Evolutionary conservation across 2,888 invertebrate genomes (phyloP), one percentile per base, ranked within the genome.

Genomic region (Dicycla oo): DNA sequence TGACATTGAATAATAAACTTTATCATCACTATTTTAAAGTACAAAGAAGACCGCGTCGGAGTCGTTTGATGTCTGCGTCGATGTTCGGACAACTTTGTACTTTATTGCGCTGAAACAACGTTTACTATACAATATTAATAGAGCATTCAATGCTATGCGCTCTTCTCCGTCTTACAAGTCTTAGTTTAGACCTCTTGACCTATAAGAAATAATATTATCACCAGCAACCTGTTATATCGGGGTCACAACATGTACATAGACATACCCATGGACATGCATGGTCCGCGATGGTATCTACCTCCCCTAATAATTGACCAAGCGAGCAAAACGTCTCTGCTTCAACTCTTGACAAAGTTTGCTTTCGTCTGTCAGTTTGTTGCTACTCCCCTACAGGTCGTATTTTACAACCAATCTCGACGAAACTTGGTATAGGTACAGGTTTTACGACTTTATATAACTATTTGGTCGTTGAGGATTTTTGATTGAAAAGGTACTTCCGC

Each of bases 51-150:
- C 2, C 10, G 38, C 49, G 3, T 23, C 23, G 5, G 11, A 66
- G 20, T 38, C 38, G 38, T 75, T 75, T 65, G 49, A 58, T 65
- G 38, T 40, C 30, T 51, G 26, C 57, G 45, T 45, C 6, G 34
- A 43, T 13, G 7, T 30, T 30, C 13, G 34, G 30, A 13, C 7
- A n/a, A 75, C 15, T 38, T 38, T 75, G 67, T 51, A 58, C 45
- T 66, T 11, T 11, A 11, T 40, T 40, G 40, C 40, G 13, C 40
- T 13, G 40, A 40, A 40, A 13, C 13, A 40, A 40, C 11, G 23
- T 51, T 23, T 23, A 51, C 13, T 51, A 23, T 51, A 6, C 2
- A 51, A 15, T 51, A 13, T 23, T 23, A 47, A 7, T 47, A 47
- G 18, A 47, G 1, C 20, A 20, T 18, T 18, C 34, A 18, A 38